A percentile compares a stretch with the other conserved stretches of the same genome.
phyloP scores from a whole-genome alignment of 2,888 invertebrate genomes.

The Eucriotettix oculatus region DNA sequence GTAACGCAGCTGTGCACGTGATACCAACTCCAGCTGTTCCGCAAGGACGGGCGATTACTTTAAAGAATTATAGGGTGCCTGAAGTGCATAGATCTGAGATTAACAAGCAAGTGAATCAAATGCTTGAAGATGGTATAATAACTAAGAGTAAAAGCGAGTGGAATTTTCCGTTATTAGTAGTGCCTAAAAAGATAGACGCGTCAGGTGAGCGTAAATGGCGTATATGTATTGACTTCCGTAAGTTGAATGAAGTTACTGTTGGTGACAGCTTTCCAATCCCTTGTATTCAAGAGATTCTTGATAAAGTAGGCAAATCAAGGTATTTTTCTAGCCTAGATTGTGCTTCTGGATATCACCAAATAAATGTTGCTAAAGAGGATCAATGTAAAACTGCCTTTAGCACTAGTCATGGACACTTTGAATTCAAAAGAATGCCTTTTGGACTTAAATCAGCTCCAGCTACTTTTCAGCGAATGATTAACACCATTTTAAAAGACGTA shows the following conservation, averaged over 20 bases:
- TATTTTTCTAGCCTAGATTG: slow-evolving; percentile 20
- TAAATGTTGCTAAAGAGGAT: slow-evolving; percentile 16
- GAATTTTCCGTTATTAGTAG: slow-evolving; percentile 16
- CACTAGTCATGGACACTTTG: not conserved
- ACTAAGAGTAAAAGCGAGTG: not conserved
- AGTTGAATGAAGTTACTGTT: slow-evolving; percentile 8
- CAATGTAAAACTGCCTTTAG: slow-evolving; percentile 18
- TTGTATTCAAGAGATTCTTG: too few relatives aligned
- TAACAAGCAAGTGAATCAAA: not conserved
- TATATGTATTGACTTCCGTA: slow-evolving; percentile 16
- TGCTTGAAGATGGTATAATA: not conserved
- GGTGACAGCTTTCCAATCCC: too few relatives aligned
- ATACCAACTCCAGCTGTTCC: not conserved
- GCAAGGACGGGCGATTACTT: too few relatives aligned
- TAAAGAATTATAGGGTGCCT: not conserved
- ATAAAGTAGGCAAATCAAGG: slow-evolving; percentile 15
- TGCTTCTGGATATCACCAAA: slow-evolving; percentile 20
- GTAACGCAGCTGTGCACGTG: not conserved
- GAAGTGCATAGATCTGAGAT: not conserved
- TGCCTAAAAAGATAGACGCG: slow-evolving; percentile 17
- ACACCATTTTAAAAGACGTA: slow-evolving; percentile 16
- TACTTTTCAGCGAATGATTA: slow-evolving; percentile 21
- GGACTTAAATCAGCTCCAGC: slow-evolving; percentile 19
- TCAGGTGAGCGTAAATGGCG: slow-evolving; percentile 1
- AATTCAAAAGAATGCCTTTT: slow-evolving; percentile 19